Conservation (phyloP, 2,113 vertebrate genomes). For the Otus sunia region DNA sequence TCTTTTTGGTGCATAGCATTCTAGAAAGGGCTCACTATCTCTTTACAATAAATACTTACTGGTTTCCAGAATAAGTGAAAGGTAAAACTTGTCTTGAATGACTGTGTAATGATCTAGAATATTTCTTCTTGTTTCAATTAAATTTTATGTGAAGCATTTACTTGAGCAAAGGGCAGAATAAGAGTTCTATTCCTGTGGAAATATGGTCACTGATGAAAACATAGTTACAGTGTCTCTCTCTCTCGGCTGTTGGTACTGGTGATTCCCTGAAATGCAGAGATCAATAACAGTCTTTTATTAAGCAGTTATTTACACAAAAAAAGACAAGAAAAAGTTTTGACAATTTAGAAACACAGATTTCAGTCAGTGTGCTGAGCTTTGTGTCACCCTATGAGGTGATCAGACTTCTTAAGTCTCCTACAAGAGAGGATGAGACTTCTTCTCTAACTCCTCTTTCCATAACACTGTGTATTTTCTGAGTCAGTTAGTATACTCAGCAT, state of each 20-base stretch:
- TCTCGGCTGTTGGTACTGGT: rapidly evolving
- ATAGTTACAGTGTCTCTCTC: not conserved
- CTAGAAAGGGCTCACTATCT: not conserved
- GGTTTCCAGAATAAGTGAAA: not conserved
- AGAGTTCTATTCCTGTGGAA: not conserved
- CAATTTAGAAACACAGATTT: not conserved
- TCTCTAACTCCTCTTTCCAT: not conserved
- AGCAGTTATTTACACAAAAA: not conserved
- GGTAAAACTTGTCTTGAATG: not conserved
- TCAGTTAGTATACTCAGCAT: not conserved
- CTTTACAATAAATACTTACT: not conserved
- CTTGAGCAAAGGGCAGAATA: not conserved
- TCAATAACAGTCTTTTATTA: not conserved
- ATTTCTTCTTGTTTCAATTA: not conserved
- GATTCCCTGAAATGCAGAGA: not conserved
- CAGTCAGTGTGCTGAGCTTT: not conserved
- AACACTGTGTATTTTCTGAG: not conserved
- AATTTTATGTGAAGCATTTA: not conserved
- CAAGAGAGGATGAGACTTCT: not conserved
- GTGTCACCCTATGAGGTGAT: not conserved
- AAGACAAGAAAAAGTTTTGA: not conserved
- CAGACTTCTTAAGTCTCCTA: not conserved
- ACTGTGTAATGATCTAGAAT: not conserved
- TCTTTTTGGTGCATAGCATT: not conserved
- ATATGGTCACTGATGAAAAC: not conserved